Percentiles rank a stretch among this genome's conserved stretches.
Conservation (phyloP, 2,113 vertebrate species). For the Felis catus region DNA sequence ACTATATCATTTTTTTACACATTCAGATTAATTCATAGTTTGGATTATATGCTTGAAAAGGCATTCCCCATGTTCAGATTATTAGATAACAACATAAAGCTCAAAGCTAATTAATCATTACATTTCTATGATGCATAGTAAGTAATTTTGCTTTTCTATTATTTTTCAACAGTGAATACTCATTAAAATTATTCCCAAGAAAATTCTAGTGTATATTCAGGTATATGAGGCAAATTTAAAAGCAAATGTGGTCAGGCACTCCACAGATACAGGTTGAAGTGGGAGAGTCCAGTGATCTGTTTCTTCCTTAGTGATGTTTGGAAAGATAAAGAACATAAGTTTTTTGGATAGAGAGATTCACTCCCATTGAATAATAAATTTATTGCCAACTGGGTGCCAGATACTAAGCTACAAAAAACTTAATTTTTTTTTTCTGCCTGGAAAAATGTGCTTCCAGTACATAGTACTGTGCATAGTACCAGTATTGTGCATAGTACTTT, state of each 20-base stretch:
- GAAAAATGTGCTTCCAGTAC: neutral
- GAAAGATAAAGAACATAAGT: neutral
- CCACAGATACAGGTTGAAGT: neutral
- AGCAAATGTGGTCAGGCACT: neutral
- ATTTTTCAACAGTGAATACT: neutral
- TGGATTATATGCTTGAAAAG: neutral
- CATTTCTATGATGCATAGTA: neutral
- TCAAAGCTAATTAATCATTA: neutral
- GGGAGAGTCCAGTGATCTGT: neutral
- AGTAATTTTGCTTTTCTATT: neutral
- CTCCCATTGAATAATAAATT: neutral
- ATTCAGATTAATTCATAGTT: neutral
- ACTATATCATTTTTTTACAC: neutral
- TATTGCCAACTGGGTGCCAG: neutral
- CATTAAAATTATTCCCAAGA: constrained; percentile 14
- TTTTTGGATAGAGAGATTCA: neutral
- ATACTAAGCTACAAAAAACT: neutral
- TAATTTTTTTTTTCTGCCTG: constrained; percentile 12
- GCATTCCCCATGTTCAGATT: neutral
- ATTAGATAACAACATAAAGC: neutral
- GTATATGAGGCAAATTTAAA: neutral
- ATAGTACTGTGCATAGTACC: too few relatives aligned
- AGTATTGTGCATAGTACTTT: neutral
- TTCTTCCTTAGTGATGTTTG: neutral
- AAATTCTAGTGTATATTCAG: neutral